Base-by-base conservation (phyloP, 2,797 vertebrate genomes). In the Pogoniulus pusillus region DNA sequence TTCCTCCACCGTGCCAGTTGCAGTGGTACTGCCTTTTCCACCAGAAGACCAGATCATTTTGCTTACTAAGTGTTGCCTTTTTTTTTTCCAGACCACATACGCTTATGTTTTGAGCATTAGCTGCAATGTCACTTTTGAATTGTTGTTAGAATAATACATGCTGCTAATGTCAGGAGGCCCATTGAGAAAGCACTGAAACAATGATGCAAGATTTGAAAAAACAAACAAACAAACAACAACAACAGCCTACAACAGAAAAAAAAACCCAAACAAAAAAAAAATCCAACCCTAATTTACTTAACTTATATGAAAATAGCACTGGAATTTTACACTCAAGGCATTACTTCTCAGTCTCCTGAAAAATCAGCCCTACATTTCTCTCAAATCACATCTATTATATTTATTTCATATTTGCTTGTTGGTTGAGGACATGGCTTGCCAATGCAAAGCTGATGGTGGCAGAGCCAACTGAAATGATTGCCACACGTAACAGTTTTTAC, bases 41-140 rank as follows among this genome's bases (percentile, higher is more conserved):
- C 16, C 17, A 41, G 7, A 72, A 10, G 43, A 47, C 22, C 3
- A 0, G 0, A 14, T 19, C 10, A 47, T 37, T 58, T 76, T 79
- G 4, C 22, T 73, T 79, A 15, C 1, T 30, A 66, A 43, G 3
- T 11, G 37, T 8, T 54, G 8, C 9, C 49, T 16, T 41, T 57
- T 72, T 45, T 29, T 20, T 41, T 41, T 41, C 15, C 16, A 77
- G 53, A 74, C 9, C 12, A 53, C 10, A 14, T 24, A 24, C 12
- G 3, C 9, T 60, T 81, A 63, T 89, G 34, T 43, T 9, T 66
- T 74, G 10, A 68, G 10, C 29, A 22, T 34, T 45, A 63, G 7
- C 5, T 87, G 16, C 2, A 23, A 55, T n/a, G 34, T 59, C 47
- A 55, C 55, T 41, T 81, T 60, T 72, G 12, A 81, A 77, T 63